A percentile compares a stretch with the other conserved stretches of the same genome.
Conservation (phyloP, 2,888 invertebrate genomes). For the Eristalinus sepulchralis region DNA sequence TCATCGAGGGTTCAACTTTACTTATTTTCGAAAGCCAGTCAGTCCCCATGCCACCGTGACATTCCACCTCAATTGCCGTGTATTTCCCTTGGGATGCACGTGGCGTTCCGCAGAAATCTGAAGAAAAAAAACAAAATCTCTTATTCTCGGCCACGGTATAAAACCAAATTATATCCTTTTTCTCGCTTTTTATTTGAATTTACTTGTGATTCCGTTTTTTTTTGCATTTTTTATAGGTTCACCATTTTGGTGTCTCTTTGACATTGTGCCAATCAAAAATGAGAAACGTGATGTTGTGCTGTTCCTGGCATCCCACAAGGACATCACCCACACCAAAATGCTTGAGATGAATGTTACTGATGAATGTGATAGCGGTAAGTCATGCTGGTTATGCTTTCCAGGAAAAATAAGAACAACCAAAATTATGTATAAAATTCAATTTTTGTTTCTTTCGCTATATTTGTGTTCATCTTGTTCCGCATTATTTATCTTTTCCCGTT, state of each 20-base stretch:
- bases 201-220: background rate
- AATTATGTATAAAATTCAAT: background rate
- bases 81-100: background rate
- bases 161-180: background rate
- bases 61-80: background rate
- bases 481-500: background rate
- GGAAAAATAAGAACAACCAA: background rate
- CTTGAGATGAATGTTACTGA: slow-evolving; percentile 92
- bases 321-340: slow-evolving; percentile 96
- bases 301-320: slow-evolving; percentile 97
- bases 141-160: background rate
- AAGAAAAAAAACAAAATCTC: background rate
- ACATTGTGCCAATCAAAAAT: slow-evolving; percentile 99
- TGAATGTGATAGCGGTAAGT: slow-evolving; percentile 93
- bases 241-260: slow-evolving; percentile 97
- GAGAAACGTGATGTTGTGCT: slow-evolving; percentile 98
- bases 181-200: background rate
- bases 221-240: slow-evolving; percentile 85
- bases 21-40: no score
- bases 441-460: background rate
- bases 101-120: background rate
- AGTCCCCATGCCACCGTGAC: background rate
- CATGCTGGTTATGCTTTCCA: background rate
- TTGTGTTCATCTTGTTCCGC: background rate
- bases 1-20: no score